These are phyloP conservation scores for Papilio elwesi DNA, from an alignment of 2,888 invertebrate genomes.

Conservation along the genomic window DNA sequence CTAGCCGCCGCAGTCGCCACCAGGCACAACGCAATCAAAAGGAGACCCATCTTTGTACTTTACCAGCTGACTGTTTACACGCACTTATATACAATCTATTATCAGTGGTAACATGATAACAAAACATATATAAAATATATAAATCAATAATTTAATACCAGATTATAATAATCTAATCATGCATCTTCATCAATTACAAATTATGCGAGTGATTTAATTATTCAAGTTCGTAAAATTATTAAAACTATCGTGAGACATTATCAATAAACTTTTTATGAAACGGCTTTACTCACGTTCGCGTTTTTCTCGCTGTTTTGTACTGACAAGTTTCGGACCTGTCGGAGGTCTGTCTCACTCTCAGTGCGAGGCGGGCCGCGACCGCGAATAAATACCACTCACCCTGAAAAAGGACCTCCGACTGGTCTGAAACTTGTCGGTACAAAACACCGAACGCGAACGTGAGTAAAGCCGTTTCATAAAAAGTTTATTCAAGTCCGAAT, in stretches of 20 bases:
- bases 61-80: background rate
- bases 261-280: no score
- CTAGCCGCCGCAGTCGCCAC: constrained; percentile 47
- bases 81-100: constrained; percentile 30
- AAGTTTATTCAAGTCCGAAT: background rate
- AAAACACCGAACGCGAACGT: no score
- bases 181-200: constrained; percentile 21
- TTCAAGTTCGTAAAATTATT: background rate
- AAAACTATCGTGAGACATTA: no score
- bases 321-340: no score
- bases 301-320: no score
- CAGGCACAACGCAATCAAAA: constrained; percentile 43
- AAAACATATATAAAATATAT: constrained; percentile 2
- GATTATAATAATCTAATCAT: constrained; percentile 31
- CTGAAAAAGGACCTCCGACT: no score
- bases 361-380: no score
- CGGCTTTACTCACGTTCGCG: no score
- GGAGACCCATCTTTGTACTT: constrained; percentile 26
- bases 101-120: constrained; percentile 21
- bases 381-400: no score
- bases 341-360: no score
- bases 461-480: no score
- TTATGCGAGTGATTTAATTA: constrained; percentile 15
- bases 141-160: constrained; percentile 26
- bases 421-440: no score